phyloP scores from a whole-genome alignment of 1,140 invertebrate species.

The Maniola jurtina region DNA sequence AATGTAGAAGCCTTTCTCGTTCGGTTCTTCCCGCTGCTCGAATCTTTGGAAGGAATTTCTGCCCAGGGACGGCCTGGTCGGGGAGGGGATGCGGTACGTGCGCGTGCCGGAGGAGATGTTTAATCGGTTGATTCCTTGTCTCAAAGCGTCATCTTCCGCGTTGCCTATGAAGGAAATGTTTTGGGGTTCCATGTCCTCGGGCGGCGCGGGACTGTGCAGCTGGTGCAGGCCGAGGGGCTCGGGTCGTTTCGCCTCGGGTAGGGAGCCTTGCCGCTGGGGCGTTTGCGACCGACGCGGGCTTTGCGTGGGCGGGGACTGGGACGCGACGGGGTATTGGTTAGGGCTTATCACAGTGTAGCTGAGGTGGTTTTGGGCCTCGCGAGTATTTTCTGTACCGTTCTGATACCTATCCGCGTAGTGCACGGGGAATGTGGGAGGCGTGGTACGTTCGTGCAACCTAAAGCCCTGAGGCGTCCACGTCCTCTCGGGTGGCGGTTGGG shows the following conservation, averaged over 20 bases:
- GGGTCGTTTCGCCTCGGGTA: conserved; percentile 48
- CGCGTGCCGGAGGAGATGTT: conserved; percentile 92
- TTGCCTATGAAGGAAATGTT: conserved; percentile 95
- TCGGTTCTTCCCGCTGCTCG: conserved; percentile 74
- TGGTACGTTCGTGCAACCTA: conserved; percentile 58
- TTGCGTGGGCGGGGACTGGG: conserved; percentile 52
- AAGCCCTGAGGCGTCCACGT: conserved; percentile 69
- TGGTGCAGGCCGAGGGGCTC: conserved; percentile 61
- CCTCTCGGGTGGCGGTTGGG: conserved; percentile 38
- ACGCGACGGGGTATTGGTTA: conserved; percentile 40
- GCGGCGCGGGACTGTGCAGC: conserved; percentile 79
- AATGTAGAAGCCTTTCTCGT: conserved; percentile 96
- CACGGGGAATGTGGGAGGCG: conserved; percentile 53
- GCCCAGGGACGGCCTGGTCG: conserved; percentile 86
- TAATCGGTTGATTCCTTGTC: conserved; percentile 83
- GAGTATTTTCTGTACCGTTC: conserved; percentile 62
- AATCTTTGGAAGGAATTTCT: conserved; percentile 85
- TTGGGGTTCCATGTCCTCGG: conserved; percentile 92
- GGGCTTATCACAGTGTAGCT: conserved; percentile 72
- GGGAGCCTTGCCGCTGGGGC: conserved; percentile 59
- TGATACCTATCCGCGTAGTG: conserved; percentile 65
- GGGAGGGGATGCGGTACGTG: conserved; percentile 92
- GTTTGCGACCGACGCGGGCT: conserved; percentile 61
- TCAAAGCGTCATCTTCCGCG: conserved; percentile 79
- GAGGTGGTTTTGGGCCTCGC: conserved; percentile 60